These are phyloP conservation scores for Microtus montanus DNA, from an alignment of 2,113 vertebrate genomes.

Conservation along the genomic window DNA sequence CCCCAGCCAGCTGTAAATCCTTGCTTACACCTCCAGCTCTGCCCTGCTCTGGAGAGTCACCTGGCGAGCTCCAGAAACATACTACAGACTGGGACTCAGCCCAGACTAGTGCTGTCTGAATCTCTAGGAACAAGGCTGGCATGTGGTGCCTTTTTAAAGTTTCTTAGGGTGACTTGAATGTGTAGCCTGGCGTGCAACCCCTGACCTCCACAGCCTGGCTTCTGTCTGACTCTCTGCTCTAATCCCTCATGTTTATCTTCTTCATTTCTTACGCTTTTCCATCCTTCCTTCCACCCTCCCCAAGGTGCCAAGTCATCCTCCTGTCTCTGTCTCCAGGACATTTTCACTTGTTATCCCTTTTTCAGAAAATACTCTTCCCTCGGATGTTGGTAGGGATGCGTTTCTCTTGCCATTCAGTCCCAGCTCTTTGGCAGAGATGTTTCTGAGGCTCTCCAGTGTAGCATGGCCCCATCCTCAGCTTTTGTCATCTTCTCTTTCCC, in stretches of 20 bases:
- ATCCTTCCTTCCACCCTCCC: neutral
- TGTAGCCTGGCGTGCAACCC: neutral
- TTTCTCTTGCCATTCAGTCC: neutral
- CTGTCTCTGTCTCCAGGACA: neutral
- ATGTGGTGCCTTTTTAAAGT: neutral
- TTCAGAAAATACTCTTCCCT: neutral
- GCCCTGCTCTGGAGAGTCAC: neutral
- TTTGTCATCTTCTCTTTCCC: neutral
- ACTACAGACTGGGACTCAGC: no score
- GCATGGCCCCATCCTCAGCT: neutral
- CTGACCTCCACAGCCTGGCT: neutral
- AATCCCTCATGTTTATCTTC: fast-evolving
- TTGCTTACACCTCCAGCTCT: neutral
- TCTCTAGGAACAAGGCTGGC: neutral
- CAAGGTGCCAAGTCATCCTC: neutral
- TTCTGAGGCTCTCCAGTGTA: neutral
- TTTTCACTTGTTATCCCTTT: neutral
- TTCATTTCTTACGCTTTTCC: neutral
- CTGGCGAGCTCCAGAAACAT: neutral
- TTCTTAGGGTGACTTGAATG: fast-evolving
- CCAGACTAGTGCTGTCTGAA: neutral
- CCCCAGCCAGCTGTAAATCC: neutral
- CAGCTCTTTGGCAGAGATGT: neutral
- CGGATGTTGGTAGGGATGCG: neutral
- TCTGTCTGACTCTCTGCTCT: neutral